Percentiles rank a stretch among this genome's conserved stretches.
Conservation (phyloP, 30 jellyfish, hydroid and myxozoan genomes). For the Nemopilema nomurai region DNA sequence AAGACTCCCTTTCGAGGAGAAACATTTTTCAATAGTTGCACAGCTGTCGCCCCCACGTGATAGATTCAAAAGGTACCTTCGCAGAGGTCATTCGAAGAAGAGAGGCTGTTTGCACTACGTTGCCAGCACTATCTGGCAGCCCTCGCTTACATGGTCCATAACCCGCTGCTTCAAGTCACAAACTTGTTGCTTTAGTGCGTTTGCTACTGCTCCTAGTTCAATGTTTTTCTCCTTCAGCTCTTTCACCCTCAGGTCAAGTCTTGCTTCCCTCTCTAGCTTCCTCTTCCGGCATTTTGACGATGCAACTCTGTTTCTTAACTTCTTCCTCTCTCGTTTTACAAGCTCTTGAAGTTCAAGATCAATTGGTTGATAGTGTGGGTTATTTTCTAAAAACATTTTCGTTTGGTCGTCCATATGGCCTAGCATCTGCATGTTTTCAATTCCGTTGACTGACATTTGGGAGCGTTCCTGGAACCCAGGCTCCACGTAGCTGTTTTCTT, state of each 20-base stretch:
- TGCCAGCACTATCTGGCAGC: slow-evolving; percentile 96
- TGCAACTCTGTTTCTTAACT: slow-evolving; percentile 94
- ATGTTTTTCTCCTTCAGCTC: slow-evolving; percentile 94
- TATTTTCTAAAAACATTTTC: slow-evolving; percentile 79
- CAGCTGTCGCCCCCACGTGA: too few species aligned
- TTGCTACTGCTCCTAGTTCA: slow-evolving; percentile 96
- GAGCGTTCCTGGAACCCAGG: slow-evolving; percentile 62
- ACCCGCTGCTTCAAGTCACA: slow-evolving; percentile 98
- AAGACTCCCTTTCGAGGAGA: too few species aligned
- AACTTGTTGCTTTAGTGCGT: slow-evolving; percentile 97
- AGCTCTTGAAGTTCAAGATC: slow-evolving; percentile 95
- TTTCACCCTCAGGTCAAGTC: slow-evolving; percentile 91
- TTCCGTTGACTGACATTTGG: slow-evolving; percentile 66
- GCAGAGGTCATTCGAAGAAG: too few species aligned
- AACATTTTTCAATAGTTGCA: too few species aligned
- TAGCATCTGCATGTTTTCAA: slow-evolving; percentile 46
- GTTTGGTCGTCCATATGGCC: slow-evolving; percentile 81
- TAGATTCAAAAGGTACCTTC: too few species aligned
- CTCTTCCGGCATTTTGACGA: slow-evolving; percentile 97
- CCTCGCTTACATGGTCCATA: slow-evolving; percentile 99
- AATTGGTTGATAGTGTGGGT: slow-evolving; percentile 93
- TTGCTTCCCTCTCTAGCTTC: slow-evolving; percentile 95
- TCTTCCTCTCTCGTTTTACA: slow-evolving; percentile 95
- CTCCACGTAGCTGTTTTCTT: slow-evolving; percentile 54
- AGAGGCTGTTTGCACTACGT: background rate